phyloP scores from a whole-genome alignment of 2,888 invertebrate genomes.

The Phytoseiulus persimilis region DNA sequence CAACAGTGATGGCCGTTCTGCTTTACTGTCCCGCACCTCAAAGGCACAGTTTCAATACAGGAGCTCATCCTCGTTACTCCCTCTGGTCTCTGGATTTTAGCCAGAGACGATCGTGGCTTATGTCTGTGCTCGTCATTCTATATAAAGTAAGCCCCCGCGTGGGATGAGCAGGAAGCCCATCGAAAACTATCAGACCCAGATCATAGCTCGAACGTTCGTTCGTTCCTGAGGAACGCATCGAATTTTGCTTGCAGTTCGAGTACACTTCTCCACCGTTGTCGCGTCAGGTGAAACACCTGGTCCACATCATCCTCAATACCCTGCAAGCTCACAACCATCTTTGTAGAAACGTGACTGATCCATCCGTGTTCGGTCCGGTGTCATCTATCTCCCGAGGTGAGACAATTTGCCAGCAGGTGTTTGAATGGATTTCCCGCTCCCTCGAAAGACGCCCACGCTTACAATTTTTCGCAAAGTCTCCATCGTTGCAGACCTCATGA shows the following conservation, averaged over 20 bases:
- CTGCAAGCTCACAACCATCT: conserved; percentile 82
- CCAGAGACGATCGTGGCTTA: conserved; percentile 80
- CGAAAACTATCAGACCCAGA: neutral
- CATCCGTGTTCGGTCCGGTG: conserved; percentile 65
- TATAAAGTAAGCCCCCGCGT: conserved; percentile 67
- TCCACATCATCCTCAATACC: conserved; percentile 82
- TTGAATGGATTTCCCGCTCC: neutral
- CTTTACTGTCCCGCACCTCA: conserved; percentile 74
- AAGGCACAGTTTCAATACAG: conserved; percentile 54
- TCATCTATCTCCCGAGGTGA: conserved; percentile 58
- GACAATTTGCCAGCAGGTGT: neutral
- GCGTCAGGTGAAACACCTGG: conserved; percentile 65
- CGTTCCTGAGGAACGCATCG: neutral
- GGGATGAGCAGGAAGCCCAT: neutral
- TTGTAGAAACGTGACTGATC: conserved; percentile 73
- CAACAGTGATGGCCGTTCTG: conserved; percentile 69
- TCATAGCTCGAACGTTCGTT: neutral
- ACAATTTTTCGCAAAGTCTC: conserved; percentile 45
- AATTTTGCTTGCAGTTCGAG: conserved; percentile 52
- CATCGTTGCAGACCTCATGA: conserved; percentile 45
- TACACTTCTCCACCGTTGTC: conserved; percentile 52
- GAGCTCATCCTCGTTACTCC: conserved; percentile 64
- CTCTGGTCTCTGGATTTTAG: conserved; percentile 79
- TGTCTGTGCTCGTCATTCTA: conserved; percentile 78
- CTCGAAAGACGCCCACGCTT: neutral